Conservation (phyloP, 2,888 invertebrate species). For the Cantharis rustica region DNA sequence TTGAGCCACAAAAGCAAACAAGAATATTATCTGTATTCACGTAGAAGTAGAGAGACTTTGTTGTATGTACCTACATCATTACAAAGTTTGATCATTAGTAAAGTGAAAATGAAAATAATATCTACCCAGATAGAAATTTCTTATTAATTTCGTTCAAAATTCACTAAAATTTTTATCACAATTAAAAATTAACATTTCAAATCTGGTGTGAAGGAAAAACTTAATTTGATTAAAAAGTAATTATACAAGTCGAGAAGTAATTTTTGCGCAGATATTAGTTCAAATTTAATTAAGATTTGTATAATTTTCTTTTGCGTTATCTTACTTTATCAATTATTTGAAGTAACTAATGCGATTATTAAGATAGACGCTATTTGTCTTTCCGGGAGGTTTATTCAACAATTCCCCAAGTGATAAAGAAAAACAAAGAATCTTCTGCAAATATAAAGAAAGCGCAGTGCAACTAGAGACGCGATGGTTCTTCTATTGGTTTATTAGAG, state of each 20-base stretch:
- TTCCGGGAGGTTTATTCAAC: neutral
- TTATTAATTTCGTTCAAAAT: neutral
- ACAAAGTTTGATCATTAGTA: neutral
- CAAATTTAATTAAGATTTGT: neutral
- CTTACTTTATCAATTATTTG: neutral
- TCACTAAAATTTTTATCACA: neutral
- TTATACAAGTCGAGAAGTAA: neutral
- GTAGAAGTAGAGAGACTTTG: neutral
- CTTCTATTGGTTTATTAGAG: conserved; percentile 8
- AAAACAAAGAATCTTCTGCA: neutral
- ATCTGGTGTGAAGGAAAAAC: neutral
- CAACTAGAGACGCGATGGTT: neutral
- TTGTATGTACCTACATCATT: neutral
- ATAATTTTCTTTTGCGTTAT: neutral
- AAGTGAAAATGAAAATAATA: neutral
- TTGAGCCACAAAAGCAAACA: neutral
- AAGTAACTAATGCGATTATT: neutral
- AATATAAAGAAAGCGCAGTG: neutral
- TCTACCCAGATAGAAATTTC: neutral
- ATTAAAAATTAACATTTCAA: neutral
- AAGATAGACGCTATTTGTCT: neutral
- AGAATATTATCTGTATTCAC: neutral
- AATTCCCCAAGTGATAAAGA: neutral
- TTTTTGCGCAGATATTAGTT: neutral
- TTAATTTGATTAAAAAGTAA: neutral